Evolutionary conservation across 2,797 vertebrate genomes (phyloP).

Genomic region (Craterocephalus amniculus): DNA sequence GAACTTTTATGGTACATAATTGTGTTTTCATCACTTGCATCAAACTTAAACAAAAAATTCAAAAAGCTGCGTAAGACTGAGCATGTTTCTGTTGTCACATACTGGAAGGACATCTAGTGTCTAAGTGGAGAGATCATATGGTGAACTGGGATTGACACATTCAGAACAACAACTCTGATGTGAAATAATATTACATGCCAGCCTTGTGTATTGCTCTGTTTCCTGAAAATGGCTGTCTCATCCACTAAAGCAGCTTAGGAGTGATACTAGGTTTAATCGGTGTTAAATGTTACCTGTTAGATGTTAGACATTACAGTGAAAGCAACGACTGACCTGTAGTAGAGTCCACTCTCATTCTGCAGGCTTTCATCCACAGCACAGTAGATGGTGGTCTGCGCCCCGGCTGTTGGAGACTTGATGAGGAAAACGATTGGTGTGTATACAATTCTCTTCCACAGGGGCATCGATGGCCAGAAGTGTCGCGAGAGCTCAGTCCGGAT

Average conservation of each 20-base stretch:
- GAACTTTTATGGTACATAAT: too few relatives aligned
- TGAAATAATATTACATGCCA: not conserved
- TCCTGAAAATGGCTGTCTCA: not conserved
- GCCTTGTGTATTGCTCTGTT: not conserved
- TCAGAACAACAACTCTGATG: not conserved
- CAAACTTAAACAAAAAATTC: too few relatives aligned
- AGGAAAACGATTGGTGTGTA: slow-evolving; percentile 42
- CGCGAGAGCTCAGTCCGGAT: slow-evolving; percentile 73
- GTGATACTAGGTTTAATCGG: not conserved
- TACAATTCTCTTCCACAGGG: slow-evolving; percentile 68
- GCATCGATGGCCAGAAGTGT: slow-evolving; percentile 44
- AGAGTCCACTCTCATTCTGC: slow-evolving; percentile 70
- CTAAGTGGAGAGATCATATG: not conserved
- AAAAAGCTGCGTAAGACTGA: too few relatives aligned
- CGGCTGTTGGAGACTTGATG: slow-evolving; percentile 70
- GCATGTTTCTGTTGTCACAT: too few relatives aligned
- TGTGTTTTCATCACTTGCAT: too few relatives aligned
- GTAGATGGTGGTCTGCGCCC: slow-evolving; percentile 79
- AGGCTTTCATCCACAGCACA: slow-evolving; percentile 78
- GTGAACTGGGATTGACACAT: not conserved
- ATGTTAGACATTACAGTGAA: too few relatives aligned
- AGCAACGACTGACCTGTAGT: slow-evolving; percentile 75
- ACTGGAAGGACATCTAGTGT: not conserved
- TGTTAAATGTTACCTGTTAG: not conserved
- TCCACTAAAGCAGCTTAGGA: not conserved